Evolutionary conservation across 2,888 invertebrate species (phyloP), one percentile per base, ranked within the genome.

Genomic region (Crossocerus cetratus): DNA sequence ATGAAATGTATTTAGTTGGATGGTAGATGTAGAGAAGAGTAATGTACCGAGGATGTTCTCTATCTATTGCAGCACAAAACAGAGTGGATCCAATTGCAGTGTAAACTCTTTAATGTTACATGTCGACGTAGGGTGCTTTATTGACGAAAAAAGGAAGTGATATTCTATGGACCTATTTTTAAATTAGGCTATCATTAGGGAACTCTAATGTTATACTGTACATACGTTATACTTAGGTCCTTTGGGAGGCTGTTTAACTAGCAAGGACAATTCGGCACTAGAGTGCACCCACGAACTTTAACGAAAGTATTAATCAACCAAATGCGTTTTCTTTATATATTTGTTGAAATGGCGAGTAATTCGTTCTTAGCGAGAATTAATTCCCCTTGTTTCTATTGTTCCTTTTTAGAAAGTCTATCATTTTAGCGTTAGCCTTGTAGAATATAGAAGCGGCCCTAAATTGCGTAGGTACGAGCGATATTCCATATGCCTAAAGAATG

Each of bases 161-260:
- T 81, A 80, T 61, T 65, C 68, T 61, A 54, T 65, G 73, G 76
- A 78, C 74, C 76, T 78, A 83, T 78, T 70, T 83, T 74, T 75
- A 82, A 71, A 77, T 64, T 83, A 83, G 73, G 63, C 64, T 61
- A 65, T 66, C 64, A 65, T 64, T 80, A 72, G 60, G 69, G 64
- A 63, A 23, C 22, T 68, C 44, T 72, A 69, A 77, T 72, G 55
- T 67, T 74, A 65, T 32, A 32, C 58, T 81, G 80, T 81, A 81
- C 65, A 81, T 81, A 81, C 72, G 60, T 70, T 69, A n/a, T n/a
- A 66, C 70, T 60, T 76, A 76, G 76, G 55, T 56, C 58, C n/a
- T 66, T 56, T 60, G 54, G n/a, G 49, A 62, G 56, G 49, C 77
- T 54, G 59, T 72, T 59, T 72, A 75, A 45, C 58, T 55, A 55